These are phyloP conservation scores for Poeciliopsis turrubarensis DNA, from an alignment of 2,113 vertebrate species.

Conservation along the genomic window DNA sequence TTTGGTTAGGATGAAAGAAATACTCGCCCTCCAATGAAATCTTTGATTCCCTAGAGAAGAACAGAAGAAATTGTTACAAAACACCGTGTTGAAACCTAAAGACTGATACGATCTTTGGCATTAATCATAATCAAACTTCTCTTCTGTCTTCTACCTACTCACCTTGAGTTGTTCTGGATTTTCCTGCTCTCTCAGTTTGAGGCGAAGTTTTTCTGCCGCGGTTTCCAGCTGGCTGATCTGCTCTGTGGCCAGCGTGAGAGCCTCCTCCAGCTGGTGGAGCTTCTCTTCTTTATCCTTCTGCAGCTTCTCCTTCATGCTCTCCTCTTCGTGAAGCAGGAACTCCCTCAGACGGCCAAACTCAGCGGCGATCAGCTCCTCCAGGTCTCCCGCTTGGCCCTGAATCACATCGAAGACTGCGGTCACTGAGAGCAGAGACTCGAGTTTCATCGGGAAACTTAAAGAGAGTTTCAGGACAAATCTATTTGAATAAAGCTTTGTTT, in stretches of 20 bases:
- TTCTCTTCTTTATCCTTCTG: slow-evolving; percentile 70
- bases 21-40: slow-evolving; percentile 77
- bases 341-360: slow-evolving; percentile 70
- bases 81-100: slow-evolving; percentile 2
- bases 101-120: neutral
- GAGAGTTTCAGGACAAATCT: neutral
- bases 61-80: slow-evolving; percentile 27
- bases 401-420: neutral
- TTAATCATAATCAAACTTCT: neutral
- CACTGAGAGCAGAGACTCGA: neutral
- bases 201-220: slow-evolving; percentile 46
- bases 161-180: slow-evolving; percentile 76
- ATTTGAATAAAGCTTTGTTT: too few species aligned
- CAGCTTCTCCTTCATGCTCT: slow-evolving; percentile 63
- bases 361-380: slow-evolving; percentile 67
- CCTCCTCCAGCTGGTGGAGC: slow-evolving; percentile 67
- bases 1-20: neutral
- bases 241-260: slow-evolving; percentile 62
- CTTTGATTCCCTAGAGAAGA: slow-evolving; percentile 75
- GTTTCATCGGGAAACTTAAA: neutral
- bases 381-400: slow-evolving; percentile 64
- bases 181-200: slow-evolving; percentile 71
- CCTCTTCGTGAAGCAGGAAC: slow-evolving; percentile 71
- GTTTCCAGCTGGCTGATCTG: slow-evolving; percentile 71
- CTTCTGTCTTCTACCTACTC: neutral